Conservation (phyloP, 2,113 vertebrate species). For the Labeo catla region DNA sequence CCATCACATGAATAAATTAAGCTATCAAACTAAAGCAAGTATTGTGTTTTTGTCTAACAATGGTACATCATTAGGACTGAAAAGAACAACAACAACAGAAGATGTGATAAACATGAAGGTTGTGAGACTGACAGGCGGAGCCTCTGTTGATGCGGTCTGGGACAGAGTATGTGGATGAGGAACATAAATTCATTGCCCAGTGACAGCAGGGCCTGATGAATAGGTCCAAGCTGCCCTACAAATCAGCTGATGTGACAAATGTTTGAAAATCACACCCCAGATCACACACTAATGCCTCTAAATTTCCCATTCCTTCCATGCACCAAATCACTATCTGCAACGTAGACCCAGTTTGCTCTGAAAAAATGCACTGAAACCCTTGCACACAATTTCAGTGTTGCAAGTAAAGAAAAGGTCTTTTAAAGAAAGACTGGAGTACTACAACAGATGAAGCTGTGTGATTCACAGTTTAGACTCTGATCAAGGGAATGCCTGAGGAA, state of each 20-base stretch:
- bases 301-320: neutral
- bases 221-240: constrained; percentile 70
- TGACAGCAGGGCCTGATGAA: constrained; percentile 71
- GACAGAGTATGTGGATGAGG: constrained; percentile 69
- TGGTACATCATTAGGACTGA: neutral
- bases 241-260: constrained; percentile 73
- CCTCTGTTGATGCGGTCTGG: constrained; percentile 52
- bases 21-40: neutral
- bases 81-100: neutral
- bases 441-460: neutral
- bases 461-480: constrained; percentile 18
- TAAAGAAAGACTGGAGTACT: neutral
- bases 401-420: neutral
- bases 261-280: constrained; percentile 53
- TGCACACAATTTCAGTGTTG: neutral
- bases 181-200: constrained; percentile 73
- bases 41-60: neutral
- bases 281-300: neutral
- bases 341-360: neutral
- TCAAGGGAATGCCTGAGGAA: constrained; percentile 25
- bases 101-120: constrained; percentile 62
- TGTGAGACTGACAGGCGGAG: constrained; percentile 64
- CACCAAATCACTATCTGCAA: neutral
- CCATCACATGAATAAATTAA: neutral
- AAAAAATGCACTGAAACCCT: neutral